Evolutionary conservation across 2,797 vertebrate species (phyloP), one percentile per base, ranked within the genome.

Genomic region (Micrastur ruficollis): DNA sequence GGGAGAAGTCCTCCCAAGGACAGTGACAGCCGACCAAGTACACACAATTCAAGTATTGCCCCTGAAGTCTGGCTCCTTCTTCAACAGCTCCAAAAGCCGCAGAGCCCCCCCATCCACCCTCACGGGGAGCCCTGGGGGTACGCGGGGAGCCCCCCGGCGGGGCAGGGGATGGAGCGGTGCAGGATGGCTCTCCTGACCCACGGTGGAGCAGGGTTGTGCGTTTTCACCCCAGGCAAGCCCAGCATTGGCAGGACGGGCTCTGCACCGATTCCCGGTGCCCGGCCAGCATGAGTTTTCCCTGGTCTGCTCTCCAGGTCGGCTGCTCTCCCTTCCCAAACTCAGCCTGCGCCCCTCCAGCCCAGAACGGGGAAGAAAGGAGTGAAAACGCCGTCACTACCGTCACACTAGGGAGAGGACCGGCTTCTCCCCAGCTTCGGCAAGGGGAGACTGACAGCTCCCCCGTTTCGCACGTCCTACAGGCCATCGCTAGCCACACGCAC

Each of bases 181-280:
- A 47, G 40, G 49, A 25, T 2, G 4, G 36, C 40, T 49, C 55
- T 47, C 76, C 55, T 0, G 9, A 18, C 65, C 50, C 34, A 21
- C 26, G 31, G 1, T 2, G 0, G 58, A 62, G 66, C 59, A 18
- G 55, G 17, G 55, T 82, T 91, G 79, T 63, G 94, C 3, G 3
- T 86, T 76, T 91, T 23, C 61, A n/a, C 6, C 25, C 62, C 50
- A 32, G 31, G 10, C n/a, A 20, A 32, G 16, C 40, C 63, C 85
- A 34, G 14, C 2, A 1, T 3, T 0, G 0, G 34, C 25, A 71
- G 50, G 29, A 31, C 0, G 2, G 22, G 40, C 26, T 70, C 81
- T 14, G 40, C 26, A 3, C 20, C 2, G 0, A 6, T 8, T 36
- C 52, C 86, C 46, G 15, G 50, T 5, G 12, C 58, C 34, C 4